Conservation (phyloP, 2,888 invertebrate species). For the Micoletzkya japonica region DNA sequence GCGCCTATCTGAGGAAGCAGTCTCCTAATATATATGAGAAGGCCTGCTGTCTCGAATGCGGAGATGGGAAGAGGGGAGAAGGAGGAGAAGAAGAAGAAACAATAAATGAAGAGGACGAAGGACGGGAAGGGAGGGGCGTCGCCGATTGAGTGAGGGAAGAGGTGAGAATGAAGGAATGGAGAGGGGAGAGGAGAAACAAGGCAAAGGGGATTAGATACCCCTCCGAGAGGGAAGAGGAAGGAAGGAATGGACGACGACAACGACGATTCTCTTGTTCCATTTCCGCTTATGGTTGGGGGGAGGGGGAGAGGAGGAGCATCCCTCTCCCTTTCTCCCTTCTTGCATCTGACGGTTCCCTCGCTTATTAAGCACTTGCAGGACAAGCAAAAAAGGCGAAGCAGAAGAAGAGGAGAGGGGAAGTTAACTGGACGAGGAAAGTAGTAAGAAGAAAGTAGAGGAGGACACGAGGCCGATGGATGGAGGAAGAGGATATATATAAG, state of each 20-base stretch:
- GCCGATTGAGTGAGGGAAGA: not conserved
- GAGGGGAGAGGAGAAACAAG: not conserved
- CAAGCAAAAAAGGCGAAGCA: slow-evolving; percentile 9
- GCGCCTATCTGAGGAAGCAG: too few relatives aligned
- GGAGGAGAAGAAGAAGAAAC: slow-evolving; percentile 6
- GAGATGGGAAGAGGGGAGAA: not conserved
- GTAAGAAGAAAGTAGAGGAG: not conserved
- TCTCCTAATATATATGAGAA: too few relatives aligned
- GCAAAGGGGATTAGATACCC: too few relatives aligned
- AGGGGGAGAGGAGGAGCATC: slow-evolving; percentile 11
- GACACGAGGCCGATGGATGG: not conserved
- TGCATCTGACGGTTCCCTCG: not conserved
- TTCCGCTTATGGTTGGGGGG: too few relatives aligned
- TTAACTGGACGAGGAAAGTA: not conserved
- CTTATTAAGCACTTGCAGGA: slow-evolving; percentile 25
- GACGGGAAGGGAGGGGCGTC: not conserved
- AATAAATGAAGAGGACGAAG: slow-evolving; percentile 8
- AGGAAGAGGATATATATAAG: not conserved
- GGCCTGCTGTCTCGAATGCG: too few relatives aligned
- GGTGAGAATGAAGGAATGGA: not conserved
- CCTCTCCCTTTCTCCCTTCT: slow-evolving; percentile 12
- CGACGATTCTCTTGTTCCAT: not conserved
- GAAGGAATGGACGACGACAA: slow-evolving; percentile 1
- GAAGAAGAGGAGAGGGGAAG: slow-evolving; percentile 13
- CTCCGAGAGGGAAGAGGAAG: not conserved